Percentiles rank a stretch among this genome's conserved stretches.
Conservation (phyloP, 2,797 vertebrate species). For the Manis pentadactyla region DNA sequence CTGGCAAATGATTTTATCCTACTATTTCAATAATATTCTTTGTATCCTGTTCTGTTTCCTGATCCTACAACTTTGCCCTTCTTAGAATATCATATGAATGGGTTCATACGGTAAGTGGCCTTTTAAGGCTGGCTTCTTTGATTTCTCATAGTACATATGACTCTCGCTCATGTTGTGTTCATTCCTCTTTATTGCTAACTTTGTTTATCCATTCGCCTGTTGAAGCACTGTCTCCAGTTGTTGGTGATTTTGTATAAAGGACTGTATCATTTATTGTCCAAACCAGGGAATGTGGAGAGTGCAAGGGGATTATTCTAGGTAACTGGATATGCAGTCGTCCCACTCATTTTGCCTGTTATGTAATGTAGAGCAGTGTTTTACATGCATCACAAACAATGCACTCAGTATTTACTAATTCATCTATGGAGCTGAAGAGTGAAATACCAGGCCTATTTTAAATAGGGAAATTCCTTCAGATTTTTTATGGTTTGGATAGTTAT, state of each 20-base stretch:
- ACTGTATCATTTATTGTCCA: no score
- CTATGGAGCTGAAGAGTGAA: background rate
- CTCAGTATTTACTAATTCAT: fast-evolving
- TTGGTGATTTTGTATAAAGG: background rate
- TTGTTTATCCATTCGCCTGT: background rate
- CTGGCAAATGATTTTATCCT: background rate
- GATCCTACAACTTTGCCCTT: background rate
- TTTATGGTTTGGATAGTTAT: background rate
- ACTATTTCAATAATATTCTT: background rate
- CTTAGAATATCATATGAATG: fast-evolving
- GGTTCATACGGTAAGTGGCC: background rate
- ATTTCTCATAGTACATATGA: fast-evolving
- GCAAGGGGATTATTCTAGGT: background rate
- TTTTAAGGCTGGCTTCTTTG: fast-evolving
- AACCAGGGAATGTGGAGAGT: background rate
- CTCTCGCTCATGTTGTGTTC: background rate
- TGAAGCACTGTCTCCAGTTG: background rate
- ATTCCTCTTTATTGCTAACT: background rate
- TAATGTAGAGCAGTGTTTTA: fast-evolving
- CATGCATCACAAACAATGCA: fast-evolving
- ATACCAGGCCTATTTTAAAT: background rate
- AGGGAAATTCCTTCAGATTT: background rate
- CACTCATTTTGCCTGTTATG: fast-evolving
- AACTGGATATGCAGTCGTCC: fast-evolving
- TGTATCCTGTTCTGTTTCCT: background rate